A percentile compares a stretch with the other conserved stretches of the same genome.
phyloP scores from a whole-genome alignment of 2,797 vertebrate genomes.

The Caiman crocodilus region DNA sequence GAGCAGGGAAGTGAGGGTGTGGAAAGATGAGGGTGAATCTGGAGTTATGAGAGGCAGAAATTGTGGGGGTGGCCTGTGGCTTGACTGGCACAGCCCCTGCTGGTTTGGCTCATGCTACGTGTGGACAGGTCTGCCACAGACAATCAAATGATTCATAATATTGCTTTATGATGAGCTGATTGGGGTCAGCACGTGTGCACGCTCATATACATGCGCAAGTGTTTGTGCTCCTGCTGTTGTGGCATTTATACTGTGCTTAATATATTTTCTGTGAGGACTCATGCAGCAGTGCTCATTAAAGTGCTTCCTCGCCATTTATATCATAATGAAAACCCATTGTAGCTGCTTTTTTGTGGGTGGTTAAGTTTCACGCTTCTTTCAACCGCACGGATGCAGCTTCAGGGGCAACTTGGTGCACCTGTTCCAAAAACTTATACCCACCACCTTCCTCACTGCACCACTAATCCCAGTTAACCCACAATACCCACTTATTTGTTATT shows the following conservation, averaged over 20 bases:
- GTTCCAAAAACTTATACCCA: neutral
- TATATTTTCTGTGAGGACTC: neutral
- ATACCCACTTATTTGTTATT: constrained; percentile 15
- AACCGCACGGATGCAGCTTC: neutral
- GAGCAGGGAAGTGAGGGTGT: too few relatives aligned
- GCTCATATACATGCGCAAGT: neutral
- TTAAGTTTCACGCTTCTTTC: neutral
- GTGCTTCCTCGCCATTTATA: neutral
- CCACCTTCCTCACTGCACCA: neutral
- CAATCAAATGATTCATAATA: neutral
- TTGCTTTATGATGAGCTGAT: neutral
- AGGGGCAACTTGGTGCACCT: neutral
- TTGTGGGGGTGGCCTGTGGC: too few relatives aligned
- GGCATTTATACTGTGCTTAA: neutral
- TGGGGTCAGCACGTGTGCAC: too few relatives aligned
- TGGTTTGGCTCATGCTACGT: too few relatives aligned
- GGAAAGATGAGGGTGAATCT: too few relatives aligned
- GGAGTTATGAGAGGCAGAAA: too few relatives aligned
- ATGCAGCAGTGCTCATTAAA: fast-evolving
- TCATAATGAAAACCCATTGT: neutral
- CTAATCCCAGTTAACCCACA: neutral
- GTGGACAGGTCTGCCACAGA: neutral
- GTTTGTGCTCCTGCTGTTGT: neutral
- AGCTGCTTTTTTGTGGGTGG: neutral
- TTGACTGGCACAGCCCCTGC: too few relatives aligned